Percentiles rank a stretch among this genome's conserved stretches.
Conservation (phyloP, 2,888 invertebrate species). For the Orthosia cruda region DNA sequence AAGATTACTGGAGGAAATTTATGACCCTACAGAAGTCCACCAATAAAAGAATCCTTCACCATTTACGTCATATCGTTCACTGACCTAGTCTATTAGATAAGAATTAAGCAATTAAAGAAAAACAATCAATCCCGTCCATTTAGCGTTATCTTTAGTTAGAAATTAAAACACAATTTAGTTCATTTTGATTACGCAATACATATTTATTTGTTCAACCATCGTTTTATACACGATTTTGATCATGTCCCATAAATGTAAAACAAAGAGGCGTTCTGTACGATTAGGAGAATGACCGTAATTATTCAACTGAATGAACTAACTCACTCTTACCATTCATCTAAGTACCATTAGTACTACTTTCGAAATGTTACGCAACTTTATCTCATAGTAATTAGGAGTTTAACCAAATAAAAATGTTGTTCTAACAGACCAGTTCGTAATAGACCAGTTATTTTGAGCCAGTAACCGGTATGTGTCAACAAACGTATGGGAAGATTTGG, state of each 20-base stretch:
- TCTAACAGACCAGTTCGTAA: conserved; percentile 3
- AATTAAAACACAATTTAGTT: conserved; percentile 25
- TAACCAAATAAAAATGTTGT: conserved; percentile 24
- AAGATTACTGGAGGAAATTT: too few relatives aligned
- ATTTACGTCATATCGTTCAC: not conserved
- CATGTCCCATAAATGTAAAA: not conserved
- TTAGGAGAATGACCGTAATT: not conserved
- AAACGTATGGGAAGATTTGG: not conserved
- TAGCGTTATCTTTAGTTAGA: conserved; percentile 19
- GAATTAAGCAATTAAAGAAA: conserved; percentile 10
- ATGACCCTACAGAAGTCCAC: not conserved
- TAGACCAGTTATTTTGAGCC: conserved; percentile 16
- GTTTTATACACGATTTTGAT: not conserved
- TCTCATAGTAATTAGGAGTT: conserved; percentile 15
- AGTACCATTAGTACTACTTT: conserved; percentile 24
- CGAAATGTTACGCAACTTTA: conserved; percentile 39
- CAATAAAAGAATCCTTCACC: not conserved
- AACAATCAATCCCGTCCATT: conserved; percentile 9
- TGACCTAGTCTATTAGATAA: conserved; percentile 10
- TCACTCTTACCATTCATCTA: not conserved
- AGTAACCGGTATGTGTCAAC: conserved; percentile 21
- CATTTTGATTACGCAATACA: not conserved
- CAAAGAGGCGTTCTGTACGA: not conserved
- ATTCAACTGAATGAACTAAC: conserved; percentile 3
- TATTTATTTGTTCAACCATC: not conserved